Evolutionary conservation across 2,797 vertebrate genomes (phyloP).

Genomic region (Glyptemys insculpta): DNA sequence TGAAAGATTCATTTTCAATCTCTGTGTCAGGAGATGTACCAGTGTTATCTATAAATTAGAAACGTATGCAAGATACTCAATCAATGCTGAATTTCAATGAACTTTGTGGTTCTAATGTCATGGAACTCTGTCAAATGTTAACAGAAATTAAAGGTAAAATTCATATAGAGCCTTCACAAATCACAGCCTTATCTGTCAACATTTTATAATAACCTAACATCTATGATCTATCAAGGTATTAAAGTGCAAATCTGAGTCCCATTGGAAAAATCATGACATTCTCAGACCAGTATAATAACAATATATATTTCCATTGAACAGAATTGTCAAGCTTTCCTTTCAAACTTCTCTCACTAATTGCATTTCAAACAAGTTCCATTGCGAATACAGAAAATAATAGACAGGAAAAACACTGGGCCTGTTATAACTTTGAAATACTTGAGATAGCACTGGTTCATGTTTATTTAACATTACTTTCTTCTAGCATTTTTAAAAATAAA

Average conservation of each 20-base stretch:
- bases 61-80: constrained; percentile 68
- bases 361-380: constrained; percentile 67
- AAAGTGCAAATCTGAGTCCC: constrained; percentile 62
- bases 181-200: constrained; percentile 77
- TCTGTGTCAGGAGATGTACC: constrained; percentile 78
- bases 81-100: constrained; percentile 80
- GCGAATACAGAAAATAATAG: constrained; percentile 51
- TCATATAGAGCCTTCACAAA: constrained; percentile 78
- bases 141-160: constrained; percentile 81
- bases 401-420: constrained; percentile 33
- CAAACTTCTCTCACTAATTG: constrained; percentile 74
- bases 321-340: constrained; percentile 74
- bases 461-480: constrained; percentile 68
- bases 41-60: constrained; percentile 78
- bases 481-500: constrained; percentile 66
- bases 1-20: constrained; percentile 75
- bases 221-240: constrained; percentile 75
- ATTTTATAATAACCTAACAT: constrained; percentile 79
- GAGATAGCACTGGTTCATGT: constrained; percentile 51
- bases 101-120: constrained; percentile 76
- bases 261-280: constrained; percentile 74
- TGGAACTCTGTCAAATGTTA: constrained; percentile 81
- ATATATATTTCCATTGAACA: constrained; percentile 76
- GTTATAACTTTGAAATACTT: constrained; percentile 68
- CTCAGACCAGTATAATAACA: constrained; percentile 72